Base-by-base conservation (phyloP, 2,797 vertebrate species). In the Cheirogaleus major region DNA sequence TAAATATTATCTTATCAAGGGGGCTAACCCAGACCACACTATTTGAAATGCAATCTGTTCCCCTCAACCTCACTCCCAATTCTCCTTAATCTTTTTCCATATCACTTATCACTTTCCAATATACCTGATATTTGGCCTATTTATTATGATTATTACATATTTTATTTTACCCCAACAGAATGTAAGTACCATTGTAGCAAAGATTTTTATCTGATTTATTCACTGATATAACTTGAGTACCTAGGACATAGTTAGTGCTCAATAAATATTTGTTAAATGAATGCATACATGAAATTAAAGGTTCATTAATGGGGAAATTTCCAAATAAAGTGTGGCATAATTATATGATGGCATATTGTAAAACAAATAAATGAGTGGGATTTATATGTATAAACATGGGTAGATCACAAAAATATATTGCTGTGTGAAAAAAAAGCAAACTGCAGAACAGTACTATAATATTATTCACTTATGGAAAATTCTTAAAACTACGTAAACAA, bases 121-220 rank as follows among this genome's bases (percentile, higher is more conserved):
- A 95, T 41, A 81, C n/a, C 78, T 79, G 43, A 76, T 32, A 5
- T 50, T 65, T 81, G 48, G 25, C 43, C 90, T 92, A 80, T 43
- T 59, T 82, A 90, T 75, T 73, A 80, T 12, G 32, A 18, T 55
- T 32, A 63, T 32, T 63, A 3, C 32, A 32, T 75, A 84, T 48
- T 43, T 70, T 32, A 50, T 93, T 32, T 27, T 38, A 86, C 14
- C 45, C 1, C 32, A 89, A 45, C 7, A 83, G 70, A 97, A 93
- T 32, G 1, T 65, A 92, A 95, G 55, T 61, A 84, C 32, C 9
- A 73, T 20, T 5, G 13, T 32, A 35, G 67, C 41, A 93, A 76
- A 91, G 57, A 84, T 32, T 78, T 95, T 82, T 63, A 25, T 70
- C 41, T 89, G 20, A 91, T 89, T 95, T 93, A 91, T 67, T 95